A percentile compares a stretch with the other conserved stretches of the same genome.
These are phyloP conservation scores for Acronicta aceris DNA, from an alignment of 2,888 invertebrate species.

Conservation along the genomic window DNA sequence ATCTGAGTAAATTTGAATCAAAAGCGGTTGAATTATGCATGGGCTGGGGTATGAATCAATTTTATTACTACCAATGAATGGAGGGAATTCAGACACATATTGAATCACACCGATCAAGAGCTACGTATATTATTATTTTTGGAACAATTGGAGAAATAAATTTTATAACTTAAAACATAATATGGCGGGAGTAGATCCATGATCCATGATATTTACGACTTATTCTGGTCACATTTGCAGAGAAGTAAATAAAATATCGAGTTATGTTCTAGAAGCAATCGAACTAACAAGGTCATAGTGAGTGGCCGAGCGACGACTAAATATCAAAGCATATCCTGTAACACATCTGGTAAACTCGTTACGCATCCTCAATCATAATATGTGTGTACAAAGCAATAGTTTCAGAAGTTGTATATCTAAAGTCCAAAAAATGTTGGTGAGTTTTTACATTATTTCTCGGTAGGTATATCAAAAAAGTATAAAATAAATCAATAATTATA, in stretches of 20 bases:
- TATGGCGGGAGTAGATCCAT: neutral
- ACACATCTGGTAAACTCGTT: constrained; percentile 27
- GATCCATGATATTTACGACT: too few relatives aligned
- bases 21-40: constrained; percentile 37
- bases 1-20: constrained; percentile 33
- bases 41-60: constrained; percentile 40
- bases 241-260: neutral
- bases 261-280: constrained; percentile 8
- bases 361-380: constrained; percentile 12
- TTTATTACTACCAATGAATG: constrained; percentile 40
- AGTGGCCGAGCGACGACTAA: constrained; percentile 19
- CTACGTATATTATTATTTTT: constrained; percentile 2
- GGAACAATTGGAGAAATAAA: constrained; percentile 2
- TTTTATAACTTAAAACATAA: neutral
- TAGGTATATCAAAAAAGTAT: too few relatives aligned
- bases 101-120: constrained; percentile 17
- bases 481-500: too few relatives aligned
- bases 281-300: constrained; percentile 10
- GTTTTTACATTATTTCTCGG: neutral
- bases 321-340: constrained; percentile 44
- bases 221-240: too few relatives aligned
- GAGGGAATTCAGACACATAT: constrained; percentile 24
- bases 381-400: neutral
- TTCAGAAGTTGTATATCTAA: constrained; percentile 1
- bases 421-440: too few relatives aligned